Conservation (phyloP, 2,888 invertebrate species). For the Metellina segmentata region DNA sequence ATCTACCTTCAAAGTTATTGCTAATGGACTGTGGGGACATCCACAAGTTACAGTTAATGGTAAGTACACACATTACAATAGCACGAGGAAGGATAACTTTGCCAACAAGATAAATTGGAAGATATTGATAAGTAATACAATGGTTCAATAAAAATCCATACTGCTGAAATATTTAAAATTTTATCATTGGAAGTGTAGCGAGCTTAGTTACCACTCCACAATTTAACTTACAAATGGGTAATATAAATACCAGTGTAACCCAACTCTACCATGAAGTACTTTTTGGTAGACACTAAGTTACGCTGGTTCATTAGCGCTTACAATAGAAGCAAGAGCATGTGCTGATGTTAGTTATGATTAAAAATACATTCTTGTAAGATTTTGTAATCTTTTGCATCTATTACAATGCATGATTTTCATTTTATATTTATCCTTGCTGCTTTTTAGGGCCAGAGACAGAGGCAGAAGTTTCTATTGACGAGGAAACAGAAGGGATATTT, state of each 20-base stretch:
- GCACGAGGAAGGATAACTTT: not conserved
- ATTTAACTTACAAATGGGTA: too few species aligned
- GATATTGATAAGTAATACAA: not conserved
- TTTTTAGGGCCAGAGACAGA: constrained; percentile 84
- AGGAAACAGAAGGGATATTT: constrained; percentile 86
- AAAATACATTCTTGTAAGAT: not conserved
- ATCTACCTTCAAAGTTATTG: constrained; percentile 83
- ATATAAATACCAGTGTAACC: too few species aligned
- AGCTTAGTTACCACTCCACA: too few species aligned
- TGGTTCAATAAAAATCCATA: not conserved
- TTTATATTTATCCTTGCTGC: not conserved
- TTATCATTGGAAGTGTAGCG: too few species aligned
- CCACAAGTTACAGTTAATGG: constrained; percentile 83
- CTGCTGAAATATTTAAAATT: not conserved
- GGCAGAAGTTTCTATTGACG: constrained; percentile 83
- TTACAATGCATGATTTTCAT: not conserved
- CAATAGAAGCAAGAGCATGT: not conserved
- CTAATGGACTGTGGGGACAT: constrained; percentile 82
- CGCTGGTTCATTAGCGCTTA: too few species aligned
- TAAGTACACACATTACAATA: constrained; percentile 77
- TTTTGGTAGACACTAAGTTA: too few species aligned
- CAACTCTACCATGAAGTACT: too few species aligned
- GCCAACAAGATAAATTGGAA: too few species aligned
- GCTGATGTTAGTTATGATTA: not conserved
- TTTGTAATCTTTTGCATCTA: not conserved